These are phyloP conservation scores for Oryzias dopingdopingensis DNA, from an alignment of 2,797 vertebrate species.

Conservation along the genomic window DNA sequence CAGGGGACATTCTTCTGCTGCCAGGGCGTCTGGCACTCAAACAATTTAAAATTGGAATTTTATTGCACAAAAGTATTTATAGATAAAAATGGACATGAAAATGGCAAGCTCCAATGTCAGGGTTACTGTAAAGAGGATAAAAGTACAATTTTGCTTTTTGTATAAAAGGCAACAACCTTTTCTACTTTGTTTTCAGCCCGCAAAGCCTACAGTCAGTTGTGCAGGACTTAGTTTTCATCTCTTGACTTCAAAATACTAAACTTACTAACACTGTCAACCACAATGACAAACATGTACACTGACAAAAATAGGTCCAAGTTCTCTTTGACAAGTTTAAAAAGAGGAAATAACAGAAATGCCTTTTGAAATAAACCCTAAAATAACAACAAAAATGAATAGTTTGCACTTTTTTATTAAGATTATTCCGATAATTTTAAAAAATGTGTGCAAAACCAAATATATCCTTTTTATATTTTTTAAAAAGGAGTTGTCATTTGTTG, in stretches of 20 bases:
- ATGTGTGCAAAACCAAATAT: too few relatives aligned
- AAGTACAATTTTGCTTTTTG: slow-evolving; percentile 10
- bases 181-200: slow-evolving; percentile 28
- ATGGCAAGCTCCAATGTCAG: slow-evolving; percentile 1
- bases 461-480: too few relatives aligned
- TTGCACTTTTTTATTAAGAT: too few relatives aligned
- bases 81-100: slow-evolving; percentile 26
- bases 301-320: not conserved
- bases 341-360: too few relatives aligned
- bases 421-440: too few relatives aligned
- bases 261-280: too few relatives aligned
- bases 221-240: not conserved
- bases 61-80: slow-evolving; percentile 29
- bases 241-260: not conserved
- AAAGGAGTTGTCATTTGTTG: too few relatives aligned
- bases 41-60: slow-evolving; percentile 49
- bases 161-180: slow-evolving; percentile 20
- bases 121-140: slow-evolving; percentile 10
- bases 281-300: not conserved
- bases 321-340: too few relatives aligned
- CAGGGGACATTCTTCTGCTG: slow-evolving; percentile 43
- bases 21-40: slow-evolving; percentile 39
- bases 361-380: too few relatives aligned
- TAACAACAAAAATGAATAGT: too few relatives aligned
- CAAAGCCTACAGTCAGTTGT: slow-evolving; percentile 7